A percentile compares a stretch with the other conserved stretches of the same genome.
Evolutionary conservation across 2,797 vertebrate genomes (phyloP).

Genomic region (Alca torda): DNA sequence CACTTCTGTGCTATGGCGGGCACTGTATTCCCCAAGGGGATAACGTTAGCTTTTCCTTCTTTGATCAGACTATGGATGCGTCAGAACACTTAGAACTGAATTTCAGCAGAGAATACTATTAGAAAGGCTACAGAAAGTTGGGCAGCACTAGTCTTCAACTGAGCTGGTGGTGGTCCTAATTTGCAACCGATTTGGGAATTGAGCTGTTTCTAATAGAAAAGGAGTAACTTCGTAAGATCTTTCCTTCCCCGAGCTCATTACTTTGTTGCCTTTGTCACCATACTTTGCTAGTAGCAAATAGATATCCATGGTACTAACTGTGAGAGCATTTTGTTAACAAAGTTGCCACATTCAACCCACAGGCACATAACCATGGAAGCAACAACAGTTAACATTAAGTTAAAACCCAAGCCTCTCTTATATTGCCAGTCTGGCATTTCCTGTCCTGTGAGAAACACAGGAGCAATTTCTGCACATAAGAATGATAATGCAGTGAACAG

Average conservation of each 20-base stretch:
- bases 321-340: background rate
- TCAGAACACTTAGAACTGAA: background rate
- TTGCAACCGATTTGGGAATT: background rate
- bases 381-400: background rate
- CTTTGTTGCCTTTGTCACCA: background rate
- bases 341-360: background rate
- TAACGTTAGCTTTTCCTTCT: background rate
- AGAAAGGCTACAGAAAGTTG: background rate
- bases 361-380: background rate
- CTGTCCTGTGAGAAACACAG: slow-evolving; percentile 8
- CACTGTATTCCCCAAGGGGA: background rate
- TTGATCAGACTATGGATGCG: rapidly evolving
- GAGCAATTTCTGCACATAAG: slow-evolving; percentile 10
- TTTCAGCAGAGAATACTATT: background rate
- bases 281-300: background rate
- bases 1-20: background rate
- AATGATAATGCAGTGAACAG: slow-evolving; percentile 38
- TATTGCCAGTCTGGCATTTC: slow-evolving; percentile 27
- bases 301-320: background rate
- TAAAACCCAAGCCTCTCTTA: background rate
- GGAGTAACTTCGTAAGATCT: background rate
- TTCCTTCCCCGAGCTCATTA: background rate
- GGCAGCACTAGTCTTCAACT: background rate
- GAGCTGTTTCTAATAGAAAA: background rate
- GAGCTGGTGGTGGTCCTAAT: background rate